Conservation (phyloP, 2,888 invertebrate species). For the Aspidiotus rigidus region DNA sequence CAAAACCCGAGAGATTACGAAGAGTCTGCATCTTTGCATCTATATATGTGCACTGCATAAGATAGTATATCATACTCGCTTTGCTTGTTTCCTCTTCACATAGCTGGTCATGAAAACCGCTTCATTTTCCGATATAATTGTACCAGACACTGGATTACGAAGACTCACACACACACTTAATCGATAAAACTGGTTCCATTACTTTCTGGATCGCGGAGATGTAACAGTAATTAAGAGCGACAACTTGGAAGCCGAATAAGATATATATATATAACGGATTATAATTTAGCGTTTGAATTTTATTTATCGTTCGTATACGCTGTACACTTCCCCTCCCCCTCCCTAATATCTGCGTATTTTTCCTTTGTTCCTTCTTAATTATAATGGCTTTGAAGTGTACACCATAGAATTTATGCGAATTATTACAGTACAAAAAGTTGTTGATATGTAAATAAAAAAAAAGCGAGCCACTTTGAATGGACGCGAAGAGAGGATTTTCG, state of each 20-base stretch:
- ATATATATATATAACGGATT: conserved; percentile 24
- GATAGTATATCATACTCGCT: conserved; percentile 5
- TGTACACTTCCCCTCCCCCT: no score
- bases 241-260: conserved; percentile 28
- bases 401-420: no score
- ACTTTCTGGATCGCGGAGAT: conserved; percentile 24
- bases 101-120: conserved; percentile 18
- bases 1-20: no score
- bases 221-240: conserved; percentile 32
- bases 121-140: conserved; percentile 28
- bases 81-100: not conserved
- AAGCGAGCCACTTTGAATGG: no score
- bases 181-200: conserved; percentile 31
- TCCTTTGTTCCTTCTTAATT: no score
- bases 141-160: conserved; percentile 29
- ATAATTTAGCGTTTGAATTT: not conserved
- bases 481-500: no score
- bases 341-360: no score
- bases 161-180: conserved; percentile 16
- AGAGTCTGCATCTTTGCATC: not conserved
- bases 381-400: no score
- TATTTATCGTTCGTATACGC: no score
- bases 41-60: not conserved
- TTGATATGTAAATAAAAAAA: no score
- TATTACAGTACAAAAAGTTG: no score